These are phyloP conservation scores for Montipora foliosa DNA, from an alignment of 64 coral and sea anemone genomes.

Conservation along the genomic window DNA sequence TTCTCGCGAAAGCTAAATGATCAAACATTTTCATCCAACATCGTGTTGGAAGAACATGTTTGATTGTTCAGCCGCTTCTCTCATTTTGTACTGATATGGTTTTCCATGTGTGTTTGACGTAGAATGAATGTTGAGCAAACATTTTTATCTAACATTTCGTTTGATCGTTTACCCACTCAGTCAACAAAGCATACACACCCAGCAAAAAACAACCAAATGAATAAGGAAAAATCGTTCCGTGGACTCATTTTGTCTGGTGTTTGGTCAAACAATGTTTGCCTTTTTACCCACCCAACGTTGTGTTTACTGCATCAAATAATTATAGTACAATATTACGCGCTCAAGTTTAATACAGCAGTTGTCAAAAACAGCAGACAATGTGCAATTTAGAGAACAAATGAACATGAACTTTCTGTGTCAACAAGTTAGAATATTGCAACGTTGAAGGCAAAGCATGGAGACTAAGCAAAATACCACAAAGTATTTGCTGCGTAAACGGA, in stretches of 20 bases:
- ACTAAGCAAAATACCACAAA: neutral
- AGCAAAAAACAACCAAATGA: neutral
- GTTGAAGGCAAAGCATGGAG: neutral
- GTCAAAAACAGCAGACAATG: neutral
- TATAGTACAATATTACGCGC: neutral
- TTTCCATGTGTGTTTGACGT: neutral
- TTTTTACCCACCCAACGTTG: too few relatives aligned
- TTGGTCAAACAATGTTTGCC: too few relatives aligned
- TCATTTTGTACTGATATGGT: neutral
- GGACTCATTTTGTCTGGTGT: too few relatives aligned
- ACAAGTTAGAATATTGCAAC: slow-evolving; percentile 13
- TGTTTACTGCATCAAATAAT: neutral
- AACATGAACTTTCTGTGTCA: neutral
- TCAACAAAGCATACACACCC: too few relatives aligned
- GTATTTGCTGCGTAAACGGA: neutral
- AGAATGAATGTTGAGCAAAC: too few relatives aligned
- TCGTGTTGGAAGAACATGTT: too few relatives aligned
- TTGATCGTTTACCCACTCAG: too few relatives aligned
- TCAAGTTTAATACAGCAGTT: slow-evolving; percentile 1
- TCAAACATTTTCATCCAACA: too few relatives aligned
- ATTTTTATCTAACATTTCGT: too few relatives aligned
- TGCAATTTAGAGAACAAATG: neutral
- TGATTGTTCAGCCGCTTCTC: too few relatives aligned
- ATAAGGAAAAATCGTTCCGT: neutral
- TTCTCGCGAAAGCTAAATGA: too few relatives aligned